Conservation (phyloP, 2,113 vertebrate species). For the Ardeotis arabs region DNA sequence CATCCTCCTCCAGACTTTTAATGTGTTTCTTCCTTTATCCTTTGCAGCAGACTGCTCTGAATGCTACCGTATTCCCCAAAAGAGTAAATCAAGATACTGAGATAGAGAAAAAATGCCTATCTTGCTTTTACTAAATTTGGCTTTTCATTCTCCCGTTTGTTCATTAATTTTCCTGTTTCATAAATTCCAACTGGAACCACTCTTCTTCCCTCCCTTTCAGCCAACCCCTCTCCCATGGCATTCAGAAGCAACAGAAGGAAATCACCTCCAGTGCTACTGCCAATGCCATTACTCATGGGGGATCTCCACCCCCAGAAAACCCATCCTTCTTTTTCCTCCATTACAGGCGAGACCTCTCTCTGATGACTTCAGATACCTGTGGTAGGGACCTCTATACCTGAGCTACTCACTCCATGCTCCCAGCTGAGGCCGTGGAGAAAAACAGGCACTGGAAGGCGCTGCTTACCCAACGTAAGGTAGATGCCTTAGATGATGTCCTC, state of each 20-base stretch:
- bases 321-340: not conserved
- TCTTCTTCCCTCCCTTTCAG: not conserved
- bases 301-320: not conserved
- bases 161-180: not conserved
- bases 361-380: not conserved
- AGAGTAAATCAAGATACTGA: not conserved
- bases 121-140: slow-evolving; percentile 10
- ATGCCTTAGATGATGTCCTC: not conserved
- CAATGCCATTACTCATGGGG: not conserved
- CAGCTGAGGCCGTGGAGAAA: not conserved
- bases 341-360: not conserved
- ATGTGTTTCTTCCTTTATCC: not conserved
- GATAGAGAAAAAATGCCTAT: not conserved
- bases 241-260: not conserved
- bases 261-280: not conserved
- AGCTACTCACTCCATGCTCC: not conserved
- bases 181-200: not conserved
- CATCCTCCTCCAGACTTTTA: not conserved
- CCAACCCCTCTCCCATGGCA: not conserved
- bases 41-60: not conserved
- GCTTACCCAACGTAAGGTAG: not conserved
- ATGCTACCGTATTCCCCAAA: not conserved
- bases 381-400: not conserved
- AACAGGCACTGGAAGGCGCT: not conserved
- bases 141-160: not conserved